Base-by-base conservation (phyloP, 2,888 invertebrate genomes). In the Scotopteryx bipunctaria region DNA sequence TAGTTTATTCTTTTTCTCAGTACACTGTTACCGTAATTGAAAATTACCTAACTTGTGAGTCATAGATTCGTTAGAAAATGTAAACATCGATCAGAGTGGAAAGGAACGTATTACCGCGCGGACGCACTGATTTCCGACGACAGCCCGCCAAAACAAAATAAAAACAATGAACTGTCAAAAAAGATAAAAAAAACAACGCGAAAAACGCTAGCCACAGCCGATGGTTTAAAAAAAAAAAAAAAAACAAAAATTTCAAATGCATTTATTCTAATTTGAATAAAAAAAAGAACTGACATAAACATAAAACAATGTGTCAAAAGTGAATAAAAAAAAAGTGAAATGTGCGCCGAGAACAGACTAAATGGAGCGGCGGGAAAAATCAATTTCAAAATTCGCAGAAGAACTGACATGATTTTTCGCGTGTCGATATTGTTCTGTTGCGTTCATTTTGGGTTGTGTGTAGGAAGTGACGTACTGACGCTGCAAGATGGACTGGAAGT, bases 381-480 rank as follows among this genome's bases (percentile, higher is more conserved):
- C 72, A 83, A 81, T 71, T 82, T 81, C 58, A 81, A 83, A 80
- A 81, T 75, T 49, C 73, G 81, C 51, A 77, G 82, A 83, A 84
- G 76, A 80, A 37, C 16, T 47, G 57, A 53, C 49, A 43, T 43
- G 32, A 69, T 72, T 53, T 17, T 47, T 33, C 41, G 17, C 25
- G 19, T 38, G 55, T 68, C 69, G 59, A 56, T 71, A 51, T 51
- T 78, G 44, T 59, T 78, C 59, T 75, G 52, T 64, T 76, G 55
- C 61, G 59, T 76, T 57, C 64, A 71, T 50, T 49, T 63, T 66
- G 65, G 67, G 67, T 64, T 73, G 64, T n/a, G n/a, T n/a, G n/a
- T n/a, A n/a, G 73, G 67, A 49, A 89, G 87, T 57, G 90, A 90
- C 57, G 88, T 90, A 14, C 78, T 90, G 58, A 89, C 86, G 0